A percentile compares a stretch with the other conserved stretches of the same genome.
Conservation (phyloP, 92 coral and sea anemone genomes). For the Epizoanthus rinbou region DNA sequence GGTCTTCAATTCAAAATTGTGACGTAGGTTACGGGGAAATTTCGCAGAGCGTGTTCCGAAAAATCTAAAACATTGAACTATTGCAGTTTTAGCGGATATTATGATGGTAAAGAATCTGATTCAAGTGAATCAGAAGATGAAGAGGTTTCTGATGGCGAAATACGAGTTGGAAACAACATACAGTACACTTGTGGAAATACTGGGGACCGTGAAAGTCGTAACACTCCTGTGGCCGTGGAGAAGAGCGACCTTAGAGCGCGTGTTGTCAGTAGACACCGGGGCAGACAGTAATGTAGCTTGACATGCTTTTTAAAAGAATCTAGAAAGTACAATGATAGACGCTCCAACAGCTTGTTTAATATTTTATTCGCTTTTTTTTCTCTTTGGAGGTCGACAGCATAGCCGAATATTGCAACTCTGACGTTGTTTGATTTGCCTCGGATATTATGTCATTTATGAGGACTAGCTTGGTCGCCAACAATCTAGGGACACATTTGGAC, state of each 20-base stretch:
- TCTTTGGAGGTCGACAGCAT: background rate
- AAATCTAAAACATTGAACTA: background rate
- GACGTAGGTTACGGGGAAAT: background rate
- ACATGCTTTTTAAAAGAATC: background rate
- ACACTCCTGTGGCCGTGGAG: background rate
- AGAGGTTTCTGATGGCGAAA: slow-evolving; percentile 1
- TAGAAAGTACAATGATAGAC: background rate
- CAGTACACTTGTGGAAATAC: background rate
- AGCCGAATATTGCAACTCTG: background rate
- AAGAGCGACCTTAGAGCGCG: background rate
- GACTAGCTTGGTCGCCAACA: background rate
- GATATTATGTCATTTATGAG: background rate
- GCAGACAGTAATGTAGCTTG: slow-evolving; percentile 1
- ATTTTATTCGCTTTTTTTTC: background rate
- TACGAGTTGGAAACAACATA: slow-evolving; percentile 3
- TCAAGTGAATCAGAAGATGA: slow-evolving; percentile 3
- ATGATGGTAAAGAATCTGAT: slow-evolving; percentile 5
- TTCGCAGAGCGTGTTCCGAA: background rate
- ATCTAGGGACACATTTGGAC: background rate
- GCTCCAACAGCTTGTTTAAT: background rate
- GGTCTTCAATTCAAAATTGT: background rate
- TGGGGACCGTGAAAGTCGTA: background rate
- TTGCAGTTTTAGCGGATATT: background rate
- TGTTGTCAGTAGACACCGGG: background rate
- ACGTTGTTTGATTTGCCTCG: background rate